Evolutionary conservation across 2,113 vertebrate species (phyloP).

Genomic region (Etia nguti): DNA sequence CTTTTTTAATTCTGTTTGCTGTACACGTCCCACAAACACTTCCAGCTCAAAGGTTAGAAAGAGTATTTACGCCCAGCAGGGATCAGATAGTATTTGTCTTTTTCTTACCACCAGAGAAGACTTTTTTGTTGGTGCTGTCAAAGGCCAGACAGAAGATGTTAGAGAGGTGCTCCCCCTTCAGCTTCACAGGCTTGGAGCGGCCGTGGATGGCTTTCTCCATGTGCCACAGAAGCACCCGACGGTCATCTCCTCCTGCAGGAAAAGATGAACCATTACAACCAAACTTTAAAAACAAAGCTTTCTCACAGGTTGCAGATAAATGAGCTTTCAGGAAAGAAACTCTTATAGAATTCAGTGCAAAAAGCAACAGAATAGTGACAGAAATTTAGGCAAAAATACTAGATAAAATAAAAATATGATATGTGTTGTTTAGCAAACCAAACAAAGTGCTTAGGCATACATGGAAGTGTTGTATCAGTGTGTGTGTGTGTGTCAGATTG

Average conservation of each 20-base stretch:
- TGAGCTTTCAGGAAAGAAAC: background rate
- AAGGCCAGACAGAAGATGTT: slow-evolving; percentile 99
- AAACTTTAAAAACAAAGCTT: background rate
- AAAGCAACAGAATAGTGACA: background rate
- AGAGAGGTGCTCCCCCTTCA: slow-evolving; percentile 96
- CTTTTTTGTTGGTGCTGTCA: slow-evolving; percentile 92
- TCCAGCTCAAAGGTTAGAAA: background rate
- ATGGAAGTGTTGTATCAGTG: background rate
- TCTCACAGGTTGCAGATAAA: background rate
- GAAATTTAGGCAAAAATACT: background rate
- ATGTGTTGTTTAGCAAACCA: background rate
- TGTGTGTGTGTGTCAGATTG: too few relatives aligned
- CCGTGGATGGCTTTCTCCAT: slow-evolving; percentile 93
- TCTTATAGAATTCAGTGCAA: background rate
- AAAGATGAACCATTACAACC: background rate
- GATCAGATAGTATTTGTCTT: background rate
- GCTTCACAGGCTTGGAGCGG: slow-evolving; percentile 86
- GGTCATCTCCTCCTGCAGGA: slow-evolving; percentile 89
- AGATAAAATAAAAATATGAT: background rate
- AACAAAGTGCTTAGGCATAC: background rate
- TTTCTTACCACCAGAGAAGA: slow-evolving; percentile 93
- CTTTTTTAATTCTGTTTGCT: background rate
- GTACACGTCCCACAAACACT: background rate
- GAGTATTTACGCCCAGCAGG: background rate
- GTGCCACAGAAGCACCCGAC: slow-evolving; percentile 92